Evolutionary conservation across 2,797 vertebrate genomes (phyloP), one percentile per base, ranked within the genome.

Genomic region (Harpagifer antarcticus): DNA sequence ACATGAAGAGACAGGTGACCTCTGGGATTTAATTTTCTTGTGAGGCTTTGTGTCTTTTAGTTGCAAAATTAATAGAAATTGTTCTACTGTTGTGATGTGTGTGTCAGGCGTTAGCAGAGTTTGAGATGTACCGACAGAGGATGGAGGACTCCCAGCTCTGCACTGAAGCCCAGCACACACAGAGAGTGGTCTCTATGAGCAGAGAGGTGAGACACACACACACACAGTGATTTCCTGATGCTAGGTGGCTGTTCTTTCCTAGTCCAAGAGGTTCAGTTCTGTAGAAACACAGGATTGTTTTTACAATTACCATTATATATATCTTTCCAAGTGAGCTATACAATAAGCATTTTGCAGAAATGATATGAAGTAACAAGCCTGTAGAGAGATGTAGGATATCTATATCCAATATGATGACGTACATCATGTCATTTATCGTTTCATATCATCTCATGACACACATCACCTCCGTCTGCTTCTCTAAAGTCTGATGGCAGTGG

Each of bases 101-200:
- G 58, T 5, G 14, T 70, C 86, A 99, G 94, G 98, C 97, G 4
- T 89, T 99, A 66, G 95, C 97, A 4, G 98, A 99, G 90, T 99
- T 99, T 73, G 98, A 98, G 92, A 96, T 98, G 65, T 99, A 99
- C 85, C 95, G 98, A 45, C 97, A 95, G 83, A 95, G 97, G 43
- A 96, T 99, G 83, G 98, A 99, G 91, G 98, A 99, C 86, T 97
- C 96, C 68, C 97, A 98, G 83, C 95, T 99, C 69, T 98, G 97
- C 92, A 96, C 96, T 0, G 98, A 99, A 91, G 98, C 98, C 61
- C 95, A 99, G 78, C 98, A 99, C 86, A 97, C 98, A 4, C 98
- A 99, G 47, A 96, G 97, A 33, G 95, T 99, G 81, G 96, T 98
- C 11, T 98, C 97, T 33, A 99, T 99, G 98, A 93, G 92, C 87